Conservation (phyloP, 2,888 invertebrate species). For the Amblyjoppa fuscipennis region DNA sequence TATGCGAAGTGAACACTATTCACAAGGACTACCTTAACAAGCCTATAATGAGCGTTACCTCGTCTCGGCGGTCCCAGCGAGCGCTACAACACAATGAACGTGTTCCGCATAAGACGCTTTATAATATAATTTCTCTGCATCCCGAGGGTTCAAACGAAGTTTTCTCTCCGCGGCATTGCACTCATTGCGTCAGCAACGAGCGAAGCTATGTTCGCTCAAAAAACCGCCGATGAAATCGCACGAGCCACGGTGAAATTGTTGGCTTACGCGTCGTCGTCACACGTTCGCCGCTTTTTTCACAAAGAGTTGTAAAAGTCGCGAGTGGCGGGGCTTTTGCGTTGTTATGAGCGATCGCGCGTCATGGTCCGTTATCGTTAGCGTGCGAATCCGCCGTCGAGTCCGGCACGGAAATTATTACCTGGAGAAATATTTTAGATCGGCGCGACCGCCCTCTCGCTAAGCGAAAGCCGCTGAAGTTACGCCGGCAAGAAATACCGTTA, state of each 20-base stretch:
- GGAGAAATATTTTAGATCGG: conserved; percentile 15
- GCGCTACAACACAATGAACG: neutral
- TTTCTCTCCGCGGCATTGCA: conserved; percentile 55
- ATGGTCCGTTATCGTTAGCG: conserved; percentile 28
- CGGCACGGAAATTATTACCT: conserved; percentile 2
- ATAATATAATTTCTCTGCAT: conserved; percentile 45
- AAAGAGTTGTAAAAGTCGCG: conserved; percentile 36
- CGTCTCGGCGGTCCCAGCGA: neutral
- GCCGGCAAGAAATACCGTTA: neutral
- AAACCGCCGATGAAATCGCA: neutral
- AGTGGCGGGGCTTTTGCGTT: neutral
- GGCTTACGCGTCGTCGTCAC: conserved; percentile 8
- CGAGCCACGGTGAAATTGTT: conserved; percentile 40
- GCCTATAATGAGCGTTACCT: neutral
- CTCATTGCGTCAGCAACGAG: conserved; percentile 31
- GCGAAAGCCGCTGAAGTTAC: conserved; percentile 34
- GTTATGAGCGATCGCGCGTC: neutral
- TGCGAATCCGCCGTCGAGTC: neutral
- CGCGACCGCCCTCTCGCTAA: conserved; percentile 18
- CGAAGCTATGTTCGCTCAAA: neutral
- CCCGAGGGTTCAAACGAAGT: conserved; percentile 66
- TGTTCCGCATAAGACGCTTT: conserved; percentile 27
- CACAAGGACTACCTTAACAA: neutral
- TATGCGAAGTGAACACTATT: too few species aligned
- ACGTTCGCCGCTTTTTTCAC: neutral